Conservation (phyloP, 2,888 invertebrate species). For the Cerastoderma edule region DNA sequence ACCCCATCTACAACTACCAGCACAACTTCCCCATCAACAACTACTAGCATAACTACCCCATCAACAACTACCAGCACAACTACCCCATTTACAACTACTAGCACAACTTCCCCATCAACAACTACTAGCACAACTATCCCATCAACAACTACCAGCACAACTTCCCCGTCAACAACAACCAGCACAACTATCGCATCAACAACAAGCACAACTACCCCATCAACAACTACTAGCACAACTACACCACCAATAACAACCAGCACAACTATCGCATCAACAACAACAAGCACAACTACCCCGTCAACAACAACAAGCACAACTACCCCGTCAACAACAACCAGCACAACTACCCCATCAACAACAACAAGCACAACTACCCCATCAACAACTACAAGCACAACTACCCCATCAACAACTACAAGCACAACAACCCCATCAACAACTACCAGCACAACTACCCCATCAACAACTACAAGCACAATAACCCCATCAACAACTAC, state of each 20-base stretch:
- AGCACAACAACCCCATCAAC: not conserved
- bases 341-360: not conserved
- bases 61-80: not conserved
- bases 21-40: not conserved
- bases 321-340: not conserved
- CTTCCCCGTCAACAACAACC: not conserved
- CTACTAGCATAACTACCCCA: not conserved
- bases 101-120: not conserved
- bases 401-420: not conserved
- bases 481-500: not conserved
- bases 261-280: not conserved
- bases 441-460: not conserved
- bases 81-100: not conserved
- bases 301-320: not conserved
- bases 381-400: not conserved
- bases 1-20: not conserved
- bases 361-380: not conserved
- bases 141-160: not conserved
- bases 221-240: not conserved
- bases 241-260: not conserved
- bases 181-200: not conserved
- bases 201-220: not conserved
- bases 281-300: not conserved
- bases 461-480: not conserved
- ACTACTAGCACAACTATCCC: not conserved